Base-by-base conservation (phyloP, 2,113 vertebrate species). In the Glaucidium brasilianum region DNA sequence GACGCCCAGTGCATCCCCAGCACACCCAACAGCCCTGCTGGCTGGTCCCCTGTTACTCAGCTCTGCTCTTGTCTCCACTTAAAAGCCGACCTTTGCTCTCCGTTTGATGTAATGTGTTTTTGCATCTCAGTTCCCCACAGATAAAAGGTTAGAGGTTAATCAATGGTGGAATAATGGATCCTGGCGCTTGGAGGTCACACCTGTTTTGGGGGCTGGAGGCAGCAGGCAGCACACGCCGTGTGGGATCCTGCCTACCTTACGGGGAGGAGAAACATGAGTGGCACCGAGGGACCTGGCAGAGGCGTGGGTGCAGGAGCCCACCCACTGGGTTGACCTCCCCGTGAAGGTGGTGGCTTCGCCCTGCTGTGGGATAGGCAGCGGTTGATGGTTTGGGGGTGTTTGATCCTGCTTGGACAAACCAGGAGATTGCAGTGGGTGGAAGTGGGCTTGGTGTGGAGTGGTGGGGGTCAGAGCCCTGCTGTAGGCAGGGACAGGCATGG, bases 121-220 rank as follows among this genome's bases (percentile, higher is more conserved):
- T 92, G 90, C 88, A 23, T 95, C 69, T 91, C 29, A 1, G 41
- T 84, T 83, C 64, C 79, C 74, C 26, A 29, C 53, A 82, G 92
- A 93, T 97, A 88, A 90, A 96, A 92, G 96, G 96, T 95, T 88
- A 93, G 91, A 95, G 96, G 94, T 96, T 95, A 96, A 97, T 94
- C 88, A 96, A 92, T 68, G 88, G 81, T 85, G 81, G 88, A 78
- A 89, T 85, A 92, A 43, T 59, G 91, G 92, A 66, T 94, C 45
- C 66, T 1, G 0, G 29, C 5, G 4, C 92, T 82, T 90, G 80
- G 77, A 95, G 71, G 62, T 97, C 97, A 95, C 98, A 98, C 97
- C 97, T 98, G 94, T 96, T 97, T 97, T 26, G 9, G 53, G 92
- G 73, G 43, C 87, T 77, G 80, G 23, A 78, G 14, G 53, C 43